Conservation (phyloP, 2,888 invertebrate species). For the Enchytraeus crypticus region DNA sequence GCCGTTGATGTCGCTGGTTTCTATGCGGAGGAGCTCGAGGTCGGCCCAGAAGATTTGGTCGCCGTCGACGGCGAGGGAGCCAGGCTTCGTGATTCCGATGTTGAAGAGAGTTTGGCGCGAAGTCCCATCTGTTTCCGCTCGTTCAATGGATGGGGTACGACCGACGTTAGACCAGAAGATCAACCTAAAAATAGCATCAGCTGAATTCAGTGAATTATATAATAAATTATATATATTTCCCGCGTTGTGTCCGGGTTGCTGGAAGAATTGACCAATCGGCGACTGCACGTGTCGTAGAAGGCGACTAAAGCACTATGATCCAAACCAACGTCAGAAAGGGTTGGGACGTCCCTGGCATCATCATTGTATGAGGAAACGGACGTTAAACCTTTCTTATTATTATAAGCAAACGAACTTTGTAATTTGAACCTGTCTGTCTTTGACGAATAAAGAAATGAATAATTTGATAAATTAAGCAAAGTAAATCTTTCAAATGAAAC, state of each 20-base stretch:
- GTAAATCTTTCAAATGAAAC: too few species aligned
- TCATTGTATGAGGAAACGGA: too few species aligned
- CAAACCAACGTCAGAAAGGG: too few species aligned
- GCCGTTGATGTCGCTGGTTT: slow-evolving; percentile 71
- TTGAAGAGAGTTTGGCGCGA: slow-evolving; percentile 37
- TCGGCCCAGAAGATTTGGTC: slow-evolving; percentile 74
- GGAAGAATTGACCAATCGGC: too few species aligned
- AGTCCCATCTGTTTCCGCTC: slow-evolving; percentile 71
- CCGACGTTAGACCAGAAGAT: slow-evolving; percentile 62
- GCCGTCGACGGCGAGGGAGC: slow-evolving; percentile 44
- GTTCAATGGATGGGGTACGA: slow-evolving; percentile 63
- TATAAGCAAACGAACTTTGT: background rate
- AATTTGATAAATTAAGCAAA: too few species aligned
- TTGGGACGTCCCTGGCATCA: too few species aligned
- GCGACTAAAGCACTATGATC: too few species aligned
- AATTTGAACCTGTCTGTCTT: too few species aligned
- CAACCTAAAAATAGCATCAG: slow-evolving; percentile 41
- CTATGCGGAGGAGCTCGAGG: slow-evolving; percentile 61
- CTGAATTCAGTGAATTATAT: background rate
- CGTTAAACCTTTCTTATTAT: too few species aligned
- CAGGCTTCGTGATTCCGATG: slow-evolving; percentile 39
- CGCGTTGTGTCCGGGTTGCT: too few species aligned
- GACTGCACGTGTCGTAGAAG: too few species aligned
- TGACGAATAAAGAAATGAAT: too few species aligned
- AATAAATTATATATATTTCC: background rate